Evolutionary conservation across 2,888 invertebrate species (phyloP).

Genomic region (Clistopyga incitator): DNA sequence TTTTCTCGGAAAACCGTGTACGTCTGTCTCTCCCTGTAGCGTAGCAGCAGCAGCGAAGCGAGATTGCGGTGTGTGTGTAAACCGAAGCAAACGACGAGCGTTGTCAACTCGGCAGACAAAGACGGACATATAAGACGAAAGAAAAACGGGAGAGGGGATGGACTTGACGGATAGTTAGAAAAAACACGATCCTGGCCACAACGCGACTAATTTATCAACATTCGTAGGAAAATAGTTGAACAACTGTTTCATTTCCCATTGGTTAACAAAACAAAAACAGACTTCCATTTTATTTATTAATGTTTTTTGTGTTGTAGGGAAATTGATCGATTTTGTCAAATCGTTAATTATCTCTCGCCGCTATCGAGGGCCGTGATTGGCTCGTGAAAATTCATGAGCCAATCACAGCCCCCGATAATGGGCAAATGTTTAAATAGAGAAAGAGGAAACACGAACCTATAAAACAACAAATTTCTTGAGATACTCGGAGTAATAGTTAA

Average conservation of each 20-base stretch:
- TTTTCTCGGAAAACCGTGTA: slow-evolving; percentile 4
- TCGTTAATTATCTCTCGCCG: background rate
- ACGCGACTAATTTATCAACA: background rate
- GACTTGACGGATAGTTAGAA: background rate
- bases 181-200: background rate
- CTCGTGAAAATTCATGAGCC: background rate
- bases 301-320: background rate
- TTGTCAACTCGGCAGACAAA: slow-evolving; percentile 33
- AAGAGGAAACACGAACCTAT: too few relatives aligned
- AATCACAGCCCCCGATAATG: background rate
- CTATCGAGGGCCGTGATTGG: background rate
- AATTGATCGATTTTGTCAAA: background rate
- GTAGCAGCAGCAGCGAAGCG: background rate
- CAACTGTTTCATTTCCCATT: background rate
- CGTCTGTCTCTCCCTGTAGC: background rate
- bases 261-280: background rate
- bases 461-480: too few relatives aligned
- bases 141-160: slow-evolving; percentile 2
- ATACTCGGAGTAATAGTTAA: too few relatives aligned
- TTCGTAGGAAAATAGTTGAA: background rate
- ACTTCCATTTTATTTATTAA: background rate
- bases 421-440: background rate
- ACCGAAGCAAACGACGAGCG: slow-evolving; percentile 43
- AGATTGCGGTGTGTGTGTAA: slow-evolving; percentile 2
- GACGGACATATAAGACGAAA: slow-evolving; percentile 22